Evolutionary conservation across 2,113 vertebrate species (phyloP).

Genomic region (Eptatretus burgeri): DNA sequence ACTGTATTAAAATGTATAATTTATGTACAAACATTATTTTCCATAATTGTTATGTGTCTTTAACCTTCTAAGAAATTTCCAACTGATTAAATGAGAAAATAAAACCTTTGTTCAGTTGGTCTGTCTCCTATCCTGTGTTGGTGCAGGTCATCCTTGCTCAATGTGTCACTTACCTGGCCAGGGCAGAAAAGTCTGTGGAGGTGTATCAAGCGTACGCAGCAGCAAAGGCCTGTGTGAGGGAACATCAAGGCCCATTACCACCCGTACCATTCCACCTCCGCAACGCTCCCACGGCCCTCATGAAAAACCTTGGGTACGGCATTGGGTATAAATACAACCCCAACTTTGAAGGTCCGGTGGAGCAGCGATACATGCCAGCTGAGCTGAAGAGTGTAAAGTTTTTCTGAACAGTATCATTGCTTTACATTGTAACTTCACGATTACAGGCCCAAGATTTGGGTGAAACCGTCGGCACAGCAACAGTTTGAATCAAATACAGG

Average conservation of each 20-base stretch:
- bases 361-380: conserved; percentile 55
- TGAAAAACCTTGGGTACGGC: conserved; percentile 60
- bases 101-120: too few relatives aligned
- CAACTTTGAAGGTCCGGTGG: conserved; percentile 25
- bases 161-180: conserved; percentile 52
- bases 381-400: conserved; percentile 37
- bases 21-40: too few relatives aligned
- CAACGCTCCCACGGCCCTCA: conserved; percentile 54
- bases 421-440: too few relatives aligned
- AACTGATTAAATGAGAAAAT: too few relatives aligned
- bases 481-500: too few relatives aligned
- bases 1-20: too few relatives aligned
- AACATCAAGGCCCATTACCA: conserved; percentile 47
- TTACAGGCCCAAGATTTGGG: too few relatives aligned
- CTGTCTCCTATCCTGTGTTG: conserved; percentile 6
- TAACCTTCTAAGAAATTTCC: too few relatives aligned
- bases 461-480: too few relatives aligned
- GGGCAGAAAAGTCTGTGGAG: conserved; percentile 57
- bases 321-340: conserved; percentile 80
- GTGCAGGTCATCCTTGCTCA: conserved; percentile 71
- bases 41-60: too few relatives aligned
- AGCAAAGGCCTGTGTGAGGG: conserved; percentile 48
- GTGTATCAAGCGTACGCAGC: conserved; percentile 49
- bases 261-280: conserved; percentile 64
- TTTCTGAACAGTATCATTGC: conserved; percentile 14